Percentiles rank a stretch among this genome's conserved stretches.
Conservation (phyloP, 2,113 vertebrate species). For the Festucalex cinctus region DNA sequence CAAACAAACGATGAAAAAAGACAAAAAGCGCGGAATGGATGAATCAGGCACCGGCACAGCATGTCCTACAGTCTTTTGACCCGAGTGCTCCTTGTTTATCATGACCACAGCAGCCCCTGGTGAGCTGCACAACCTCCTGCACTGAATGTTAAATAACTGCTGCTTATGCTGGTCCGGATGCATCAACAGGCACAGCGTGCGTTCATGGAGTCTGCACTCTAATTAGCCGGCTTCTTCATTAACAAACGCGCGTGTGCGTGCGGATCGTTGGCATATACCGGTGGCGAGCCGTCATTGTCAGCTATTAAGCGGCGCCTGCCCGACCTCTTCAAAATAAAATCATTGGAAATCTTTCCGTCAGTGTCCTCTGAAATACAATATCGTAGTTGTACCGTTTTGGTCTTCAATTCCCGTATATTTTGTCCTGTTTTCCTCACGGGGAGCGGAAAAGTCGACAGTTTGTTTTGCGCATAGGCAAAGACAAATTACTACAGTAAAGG, state of each 20-base stretch:
- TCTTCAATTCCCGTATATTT: no score
- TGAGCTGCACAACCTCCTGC: conserved; percentile 25
- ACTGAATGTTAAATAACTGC: conserved; percentile 54
- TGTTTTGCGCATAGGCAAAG: no score
- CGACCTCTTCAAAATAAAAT: no score
- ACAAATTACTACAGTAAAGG: no score
- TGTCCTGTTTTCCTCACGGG: no score
- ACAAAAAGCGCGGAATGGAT: conserved; percentile 37
- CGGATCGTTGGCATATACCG: neutral
- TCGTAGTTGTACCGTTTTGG: no score
- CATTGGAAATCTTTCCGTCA: no score
- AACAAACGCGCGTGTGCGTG: conserved; percentile 14
- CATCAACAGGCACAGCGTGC: conserved; percentile 37
- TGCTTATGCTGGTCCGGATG: conserved; percentile 26
- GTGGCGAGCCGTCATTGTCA: no score
- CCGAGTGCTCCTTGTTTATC: conserved; percentile 37
- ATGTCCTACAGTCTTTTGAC: conserved; percentile 16
- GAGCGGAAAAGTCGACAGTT: no score
- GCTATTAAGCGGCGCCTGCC: no score
- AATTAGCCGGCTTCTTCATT: conserved; percentile 50
- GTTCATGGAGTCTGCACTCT: conserved; percentile 47
- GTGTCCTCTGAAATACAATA: no score
- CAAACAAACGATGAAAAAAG: conserved; percentile 25
- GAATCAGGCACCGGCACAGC: conserved; percentile 44
- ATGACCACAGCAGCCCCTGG: conserved; percentile 46